phyloP scores from a whole-genome alignment of 2,797 vertebrate genomes.

The Gallinago stenura region DNA sequence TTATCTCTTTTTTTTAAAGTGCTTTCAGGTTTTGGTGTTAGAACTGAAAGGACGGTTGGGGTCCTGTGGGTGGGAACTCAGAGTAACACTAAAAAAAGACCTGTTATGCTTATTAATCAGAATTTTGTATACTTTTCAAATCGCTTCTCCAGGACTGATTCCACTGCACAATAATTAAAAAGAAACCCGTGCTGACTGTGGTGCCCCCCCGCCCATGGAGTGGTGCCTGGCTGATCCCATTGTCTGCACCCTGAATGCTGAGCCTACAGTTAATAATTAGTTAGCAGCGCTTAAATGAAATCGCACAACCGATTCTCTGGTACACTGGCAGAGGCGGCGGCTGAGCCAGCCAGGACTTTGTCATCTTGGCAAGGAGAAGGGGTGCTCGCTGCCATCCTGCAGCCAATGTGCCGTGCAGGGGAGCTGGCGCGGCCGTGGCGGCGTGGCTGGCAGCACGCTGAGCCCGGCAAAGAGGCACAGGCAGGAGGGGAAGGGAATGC shows the following conservation, averaged over 20 bases:
- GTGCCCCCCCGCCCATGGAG: slow-evolving; percentile 1
- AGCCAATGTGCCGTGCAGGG: background rate
- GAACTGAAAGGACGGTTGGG: background rate
- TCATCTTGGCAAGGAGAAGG: slow-evolving; percentile 50
- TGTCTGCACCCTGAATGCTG: slow-evolving; percentile 60
- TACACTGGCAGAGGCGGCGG: background rate
- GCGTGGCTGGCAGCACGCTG: background rate
- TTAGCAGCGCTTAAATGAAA: slow-evolving; percentile 46
- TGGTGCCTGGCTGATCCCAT: slow-evolving; percentile 66
- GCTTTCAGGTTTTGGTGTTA: background rate
- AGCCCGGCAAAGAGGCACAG: background rate
- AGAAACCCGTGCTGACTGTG: background rate
- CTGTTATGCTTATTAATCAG: background rate
- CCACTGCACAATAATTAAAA: slow-evolving; percentile 40
- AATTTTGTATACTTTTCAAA: slow-evolving; percentile 53
- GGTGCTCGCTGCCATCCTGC: slow-evolving; percentile 1
- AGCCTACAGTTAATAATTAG: slow-evolving; percentile 68
- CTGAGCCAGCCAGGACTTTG: slow-evolving; percentile 36
- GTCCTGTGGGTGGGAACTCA: background rate
- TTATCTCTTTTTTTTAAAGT: background rate
- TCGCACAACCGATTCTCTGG: slow-evolving; percentile 14
- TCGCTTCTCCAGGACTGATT: background rate
- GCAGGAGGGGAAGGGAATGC: background rate
- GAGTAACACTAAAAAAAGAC: background rate
- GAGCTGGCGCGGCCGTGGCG: background rate